Evolutionary conservation across 1,140 invertebrate species (phyloP), one percentile per base, ranked within the genome.

Genomic region (Papilio xuthus): DNA sequence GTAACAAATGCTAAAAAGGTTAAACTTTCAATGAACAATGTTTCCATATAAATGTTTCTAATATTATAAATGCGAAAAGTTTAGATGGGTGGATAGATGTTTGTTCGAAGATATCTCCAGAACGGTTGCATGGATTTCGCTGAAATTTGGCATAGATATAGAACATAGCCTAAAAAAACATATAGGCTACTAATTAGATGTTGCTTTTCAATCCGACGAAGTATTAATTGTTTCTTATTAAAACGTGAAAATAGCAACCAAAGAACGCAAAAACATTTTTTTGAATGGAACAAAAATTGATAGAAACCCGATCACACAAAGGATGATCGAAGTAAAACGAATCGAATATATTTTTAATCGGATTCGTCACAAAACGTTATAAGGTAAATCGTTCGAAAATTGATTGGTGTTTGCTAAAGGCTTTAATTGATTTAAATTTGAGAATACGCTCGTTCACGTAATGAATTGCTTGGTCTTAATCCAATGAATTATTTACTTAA

Each of bases 1-100:
- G 84, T 88, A 85, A 90, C 87, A 88, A 90, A 88, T 87, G 85
- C 79, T 77, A 41, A 78, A 88, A 37, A 37, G 7, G 84, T 89
- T 88, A 81, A 69, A 69, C 78, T 56, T 77, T 79, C 82, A 88
- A 78, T n/a, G n/a, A n/a, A n/a, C n/a, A n/a, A n/a, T n/a, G n/a
- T n/a, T n/a, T n/a, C n/a, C n/a, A n/a, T n/a, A n/a, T n/a, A n/a
- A n/a, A n/a, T n/a, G n/a, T n/a, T n/a, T n/a, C n/a, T n/a, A n/a
- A n/a, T n/a, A n/a, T n/a, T n/a, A n/a, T n/a, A n/a, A n/a, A n/a
- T n/a, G n/a, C n/a, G n/a, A n/a, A n/a, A n/a, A n/a, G n/a, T n/a
- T n/a, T n/a, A n/a, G n/a, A n/a, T n/a, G n/a, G n/a, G n/a, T n/a
- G n/a, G n/a, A n/a, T n/a, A n/a, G n/a, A n/a, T n/a, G n/a, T n/a